Conservation (phyloP, 2,888 invertebrate species). For the Acrobasis repandana region DNA sequence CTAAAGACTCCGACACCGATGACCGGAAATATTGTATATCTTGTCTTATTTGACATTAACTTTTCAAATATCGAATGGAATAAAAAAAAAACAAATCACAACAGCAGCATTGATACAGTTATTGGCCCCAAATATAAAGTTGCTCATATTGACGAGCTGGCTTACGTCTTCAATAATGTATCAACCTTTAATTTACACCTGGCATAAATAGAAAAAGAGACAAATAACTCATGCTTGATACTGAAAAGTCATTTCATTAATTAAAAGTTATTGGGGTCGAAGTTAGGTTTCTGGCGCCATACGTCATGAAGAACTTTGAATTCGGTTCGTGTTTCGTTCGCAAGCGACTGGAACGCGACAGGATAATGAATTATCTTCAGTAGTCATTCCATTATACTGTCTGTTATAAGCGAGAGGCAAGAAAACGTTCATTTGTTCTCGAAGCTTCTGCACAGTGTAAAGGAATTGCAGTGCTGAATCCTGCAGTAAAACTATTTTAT, state of each 20-base stretch:
- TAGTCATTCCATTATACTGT: slow-evolving; percentile 20
- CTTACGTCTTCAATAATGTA: too few relatives aligned
- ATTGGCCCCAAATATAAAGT: too few relatives aligned
- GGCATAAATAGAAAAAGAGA: too few relatives aligned
- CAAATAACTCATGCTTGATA: slow-evolving; percentile 28
- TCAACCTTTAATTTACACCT: too few relatives aligned
- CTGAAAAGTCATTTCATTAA: slow-evolving; percentile 49
- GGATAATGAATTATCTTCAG: slow-evolving; percentile 65
- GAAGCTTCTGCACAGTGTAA: slow-evolving; percentile 2
- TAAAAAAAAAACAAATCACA: too few relatives aligned
- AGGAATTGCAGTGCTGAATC: not conserved
- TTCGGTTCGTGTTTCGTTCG: not conserved
- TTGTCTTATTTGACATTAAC: too few relatives aligned
- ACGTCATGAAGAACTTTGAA: slow-evolving; percentile 2
- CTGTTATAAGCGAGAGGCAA: slow-evolving; percentile 1
- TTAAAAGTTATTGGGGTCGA: slow-evolving; percentile 52
- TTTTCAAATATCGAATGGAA: too few relatives aligned
- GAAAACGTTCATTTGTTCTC: slow-evolving; percentile 3
- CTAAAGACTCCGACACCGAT: too few relatives aligned
- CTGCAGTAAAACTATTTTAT: not conserved
- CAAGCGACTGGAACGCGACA: slow-evolving; percentile 23
- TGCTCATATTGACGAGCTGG: too few relatives aligned
- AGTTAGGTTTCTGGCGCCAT: slow-evolving; percentile 12
- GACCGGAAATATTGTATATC: too few relatives aligned
- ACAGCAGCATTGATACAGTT: too few relatives aligned